Evolutionary conservation across 2,888 invertebrate species (phyloP).

Genomic region (Panzeria rudis): DNA sequence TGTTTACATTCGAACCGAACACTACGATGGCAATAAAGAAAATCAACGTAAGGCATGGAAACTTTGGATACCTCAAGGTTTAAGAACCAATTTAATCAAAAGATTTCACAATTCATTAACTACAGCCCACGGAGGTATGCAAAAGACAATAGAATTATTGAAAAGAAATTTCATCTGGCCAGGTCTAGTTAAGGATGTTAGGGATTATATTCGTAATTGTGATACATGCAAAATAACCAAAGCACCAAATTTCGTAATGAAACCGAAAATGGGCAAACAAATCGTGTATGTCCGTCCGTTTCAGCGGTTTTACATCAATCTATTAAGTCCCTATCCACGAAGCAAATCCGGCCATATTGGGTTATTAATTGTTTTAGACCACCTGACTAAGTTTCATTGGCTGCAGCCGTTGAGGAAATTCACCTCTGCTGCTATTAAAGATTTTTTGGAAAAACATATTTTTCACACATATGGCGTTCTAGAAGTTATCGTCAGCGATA

Average conservation of each 20-base stretch:
- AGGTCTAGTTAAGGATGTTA: conserved; percentile 15
- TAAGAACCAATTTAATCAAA: neutral
- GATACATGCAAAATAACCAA: conserved; percentile 35
- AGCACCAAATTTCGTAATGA: conserved; percentile 31
- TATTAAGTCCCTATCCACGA: conserved; percentile 29
- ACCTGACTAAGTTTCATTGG: too few relatives aligned
- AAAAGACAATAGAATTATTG: conserved; percentile 4
- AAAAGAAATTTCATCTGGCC: conserved; percentile 33
- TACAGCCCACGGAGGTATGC: conserved; percentile 25
- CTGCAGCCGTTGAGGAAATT: neutral
- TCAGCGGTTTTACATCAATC: conserved; percentile 25
- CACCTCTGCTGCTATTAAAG: neutral
- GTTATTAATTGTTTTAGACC: conserved; percentile 33
- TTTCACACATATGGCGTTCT: neutral
- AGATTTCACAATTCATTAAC: neutral
- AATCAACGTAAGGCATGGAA: conserved; percentile 9
- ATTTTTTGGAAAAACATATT: neutral
- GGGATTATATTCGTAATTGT: conserved; percentile 28
- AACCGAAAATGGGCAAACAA: conserved; percentile 26
- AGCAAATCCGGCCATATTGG: conserved; percentile 34
- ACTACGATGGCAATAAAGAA: conserved; percentile 2
- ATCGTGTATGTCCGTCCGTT: neutral
- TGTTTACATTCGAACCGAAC: conserved; percentile 9
- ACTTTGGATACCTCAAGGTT: neutral
- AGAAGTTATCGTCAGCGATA: neutral